These are phyloP conservation scores for Globodera rostochiensis DNA, from an alignment of 1,140 invertebrate species.

Conservation along the genomic window DNA sequence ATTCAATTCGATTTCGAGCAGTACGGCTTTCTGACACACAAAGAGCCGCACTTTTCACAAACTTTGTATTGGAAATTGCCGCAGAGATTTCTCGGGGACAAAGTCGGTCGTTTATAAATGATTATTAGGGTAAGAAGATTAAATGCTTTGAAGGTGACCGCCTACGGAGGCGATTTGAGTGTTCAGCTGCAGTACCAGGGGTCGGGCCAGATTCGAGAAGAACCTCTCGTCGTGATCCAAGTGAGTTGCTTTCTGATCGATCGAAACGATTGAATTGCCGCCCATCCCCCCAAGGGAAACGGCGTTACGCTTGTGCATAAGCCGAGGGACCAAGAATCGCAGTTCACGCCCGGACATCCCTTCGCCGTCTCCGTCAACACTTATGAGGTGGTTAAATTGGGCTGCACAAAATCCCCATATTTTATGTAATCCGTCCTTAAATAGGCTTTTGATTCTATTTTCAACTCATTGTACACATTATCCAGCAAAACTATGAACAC, in stretches of 20 bases:
- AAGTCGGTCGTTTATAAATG: constrained; percentile 70
- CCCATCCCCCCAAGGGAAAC: constrained; percentile 50
- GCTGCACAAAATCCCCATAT: neutral
- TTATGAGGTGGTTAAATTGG: constrained; percentile 52
- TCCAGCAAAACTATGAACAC: constrained; percentile 75
- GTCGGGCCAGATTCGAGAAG: constrained; percentile 41
- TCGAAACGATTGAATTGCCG: constrained; percentile 16
- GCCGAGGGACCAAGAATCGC: constrained; percentile 48
- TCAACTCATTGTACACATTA: neutral
- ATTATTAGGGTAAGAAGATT: too few relatives aligned
- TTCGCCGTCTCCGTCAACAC: constrained; percentile 57
- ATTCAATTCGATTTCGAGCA: constrained; percentile 49
- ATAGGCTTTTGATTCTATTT: too few relatives aligned
- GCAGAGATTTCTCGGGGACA: constrained; percentile 81
- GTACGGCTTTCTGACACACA: constrained; percentile 55
- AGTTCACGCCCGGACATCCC: constrained; percentile 55
- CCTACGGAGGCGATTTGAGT: constrained; percentile 61
- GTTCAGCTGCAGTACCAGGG: constrained; percentile 59
- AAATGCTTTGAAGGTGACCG: constrained; percentile 50
- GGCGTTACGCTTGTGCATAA: constrained; percentile 63
- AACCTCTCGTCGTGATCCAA: constrained; percentile 63
- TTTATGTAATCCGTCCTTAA: too few relatives aligned
- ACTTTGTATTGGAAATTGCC: constrained; percentile 81
- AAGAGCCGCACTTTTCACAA: constrained; percentile 38
- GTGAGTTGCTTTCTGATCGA: neutral